Evolutionary conservation across 2,797 vertebrate genomes (phyloP).

Genomic region (Notolabrus celidotus): DNA sequence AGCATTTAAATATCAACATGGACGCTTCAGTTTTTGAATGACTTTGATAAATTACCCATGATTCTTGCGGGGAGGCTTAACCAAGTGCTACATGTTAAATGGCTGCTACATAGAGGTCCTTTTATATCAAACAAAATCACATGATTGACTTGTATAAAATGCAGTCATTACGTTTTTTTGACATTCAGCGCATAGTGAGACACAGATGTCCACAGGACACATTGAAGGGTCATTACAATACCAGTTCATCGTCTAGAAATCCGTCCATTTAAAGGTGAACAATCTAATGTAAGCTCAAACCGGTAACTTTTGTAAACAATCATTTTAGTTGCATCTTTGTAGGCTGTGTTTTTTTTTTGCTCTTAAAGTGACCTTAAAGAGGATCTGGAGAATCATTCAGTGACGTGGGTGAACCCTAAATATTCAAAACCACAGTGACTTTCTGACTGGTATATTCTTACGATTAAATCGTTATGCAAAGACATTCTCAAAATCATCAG

Average conservation of each 20-base stretch:
- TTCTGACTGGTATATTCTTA: slow-evolving; percentile 62
- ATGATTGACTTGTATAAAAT: slow-evolving; percentile 69
- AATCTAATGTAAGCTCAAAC: slow-evolving; percentile 42
- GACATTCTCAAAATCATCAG: slow-evolving; percentile 72
- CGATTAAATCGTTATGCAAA: slow-evolving; percentile 50
- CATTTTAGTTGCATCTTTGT: slow-evolving; percentile 61
- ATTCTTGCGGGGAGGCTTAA: slow-evolving; percentile 51
- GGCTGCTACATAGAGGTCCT: slow-evolving; percentile 77
- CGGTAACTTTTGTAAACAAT: slow-evolving; percentile 73
- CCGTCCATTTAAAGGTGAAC: slow-evolving; percentile 51
- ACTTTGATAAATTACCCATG: slow-evolving; percentile 45
- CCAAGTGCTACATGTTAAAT: slow-evolving; percentile 76
- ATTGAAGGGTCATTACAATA: slow-evolving; percentile 78
- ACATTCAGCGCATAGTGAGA: slow-evolving; percentile 80
- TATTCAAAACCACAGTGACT: slow-evolving; percentile 69
- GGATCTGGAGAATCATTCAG: slow-evolving; percentile 59
- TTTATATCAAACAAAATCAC: slow-evolving; percentile 60
- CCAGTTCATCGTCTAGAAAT: slow-evolving; percentile 82
- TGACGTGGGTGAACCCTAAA: slow-evolving; percentile 38
- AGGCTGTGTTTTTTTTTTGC: slow-evolving; percentile 41
- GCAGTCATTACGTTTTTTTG: slow-evolving; percentile 65
- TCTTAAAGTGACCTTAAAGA: slow-evolving; percentile 56
- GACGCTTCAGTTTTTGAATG: slow-evolving; percentile 23
- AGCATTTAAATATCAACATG: slow-evolving; percentile 56
- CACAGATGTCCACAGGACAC: slow-evolving; percentile 88